phyloP scores from a whole-genome alignment of 2,888 invertebrate species.

The Cosmopolites sordidus region DNA sequence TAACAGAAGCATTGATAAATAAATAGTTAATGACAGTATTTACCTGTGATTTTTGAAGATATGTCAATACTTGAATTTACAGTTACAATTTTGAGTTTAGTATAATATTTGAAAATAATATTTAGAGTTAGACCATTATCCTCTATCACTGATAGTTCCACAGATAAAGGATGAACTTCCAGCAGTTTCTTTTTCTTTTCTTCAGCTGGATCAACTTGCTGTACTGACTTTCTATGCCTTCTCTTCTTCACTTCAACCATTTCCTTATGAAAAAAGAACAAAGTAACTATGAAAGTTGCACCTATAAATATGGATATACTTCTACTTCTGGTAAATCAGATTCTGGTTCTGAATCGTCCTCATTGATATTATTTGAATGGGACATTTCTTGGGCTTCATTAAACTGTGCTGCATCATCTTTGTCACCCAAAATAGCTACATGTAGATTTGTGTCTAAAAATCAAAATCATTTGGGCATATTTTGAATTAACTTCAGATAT shows the following conservation, averaged over 20 bases:
- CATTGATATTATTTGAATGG: slow-evolving; percentile 58
- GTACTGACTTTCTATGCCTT: slow-evolving; percentile 56
- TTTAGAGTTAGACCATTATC: slow-evolving; percentile 63
- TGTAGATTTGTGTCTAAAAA: slow-evolving; percentile 46
- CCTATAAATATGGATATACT: slow-evolving; percentile 16
- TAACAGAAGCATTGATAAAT: no score
- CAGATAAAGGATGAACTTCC: slow-evolving; percentile 68
- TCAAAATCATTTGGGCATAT: background rate
- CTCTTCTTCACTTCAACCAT: slow-evolving; percentile 54
- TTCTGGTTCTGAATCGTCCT: slow-evolving; percentile 49
- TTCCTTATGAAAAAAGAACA: slow-evolving; percentile 32
- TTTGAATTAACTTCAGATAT: background rate
- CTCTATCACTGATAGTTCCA: slow-evolving; percentile 58
- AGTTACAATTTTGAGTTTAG: slow-evolving; percentile 69
- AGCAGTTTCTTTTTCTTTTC: slow-evolving; percentile 64
- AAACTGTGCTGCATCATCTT: slow-evolving; percentile 63
- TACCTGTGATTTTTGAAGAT: slow-evolving; percentile 55
- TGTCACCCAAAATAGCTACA: slow-evolving; percentile 60
- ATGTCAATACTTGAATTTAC: slow-evolving; percentile 61
- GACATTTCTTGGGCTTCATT: slow-evolving; percentile 52
- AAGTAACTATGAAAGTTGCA: background rate
- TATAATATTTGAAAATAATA: slow-evolving; percentile 65
- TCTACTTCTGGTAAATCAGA: slow-evolving; percentile 42
- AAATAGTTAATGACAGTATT: slow-evolving; percentile 1
- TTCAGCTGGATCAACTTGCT: slow-evolving; percentile 63